These are phyloP conservation scores for Drosophila formosana DNA, from an alignment of 2,888 invertebrate genomes.

Conservation along the genomic window DNA sequence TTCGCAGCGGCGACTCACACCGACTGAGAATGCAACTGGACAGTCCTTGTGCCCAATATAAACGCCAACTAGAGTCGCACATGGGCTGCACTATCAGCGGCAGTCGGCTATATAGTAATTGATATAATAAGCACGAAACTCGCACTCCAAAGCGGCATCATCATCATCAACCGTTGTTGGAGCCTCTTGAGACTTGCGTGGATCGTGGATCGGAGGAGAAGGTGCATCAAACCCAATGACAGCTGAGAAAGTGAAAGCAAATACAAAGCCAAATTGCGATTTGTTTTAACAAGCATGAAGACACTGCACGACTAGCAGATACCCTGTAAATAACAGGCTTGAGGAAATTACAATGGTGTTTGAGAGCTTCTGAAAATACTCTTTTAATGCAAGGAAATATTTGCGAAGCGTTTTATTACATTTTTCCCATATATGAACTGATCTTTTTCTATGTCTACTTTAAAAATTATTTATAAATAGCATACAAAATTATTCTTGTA, in stretches of 20 bases:
- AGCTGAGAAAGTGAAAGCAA: conserved; percentile 39
- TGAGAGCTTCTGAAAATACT: too few species aligned
- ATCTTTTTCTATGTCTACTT: too few species aligned
- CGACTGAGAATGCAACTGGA: conserved; percentile 28
- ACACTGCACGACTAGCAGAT: neutral
- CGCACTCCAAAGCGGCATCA: conserved; percentile 9
- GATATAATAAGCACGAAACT: conserved; percentile 29
- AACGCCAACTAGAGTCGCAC: conserved; percentile 28
- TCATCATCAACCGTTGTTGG: neutral
- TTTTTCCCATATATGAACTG: too few species aligned
- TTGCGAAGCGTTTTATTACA: too few species aligned
- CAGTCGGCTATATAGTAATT: conserved; percentile 18
- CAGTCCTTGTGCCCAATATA: conserved; percentile 56
- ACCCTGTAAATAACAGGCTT: neutral
- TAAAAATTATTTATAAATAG: too few species aligned
- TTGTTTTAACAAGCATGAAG: neutral
- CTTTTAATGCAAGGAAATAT: too few species aligned
- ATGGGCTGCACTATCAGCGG: conserved; percentile 21
- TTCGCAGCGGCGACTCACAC: conserved; percentile 26
- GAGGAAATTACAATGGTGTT: too few species aligned
- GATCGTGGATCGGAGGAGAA: neutral
- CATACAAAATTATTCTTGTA: too few species aligned
- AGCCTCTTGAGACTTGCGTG: conserved; percentile 9
- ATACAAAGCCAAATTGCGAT: neutral
- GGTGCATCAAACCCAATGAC: conserved; percentile 23